These are phyloP conservation scores for Plodia interpunctella DNA, from an alignment of 1,140 invertebrate genomes.

Conservation along the genomic window DNA sequence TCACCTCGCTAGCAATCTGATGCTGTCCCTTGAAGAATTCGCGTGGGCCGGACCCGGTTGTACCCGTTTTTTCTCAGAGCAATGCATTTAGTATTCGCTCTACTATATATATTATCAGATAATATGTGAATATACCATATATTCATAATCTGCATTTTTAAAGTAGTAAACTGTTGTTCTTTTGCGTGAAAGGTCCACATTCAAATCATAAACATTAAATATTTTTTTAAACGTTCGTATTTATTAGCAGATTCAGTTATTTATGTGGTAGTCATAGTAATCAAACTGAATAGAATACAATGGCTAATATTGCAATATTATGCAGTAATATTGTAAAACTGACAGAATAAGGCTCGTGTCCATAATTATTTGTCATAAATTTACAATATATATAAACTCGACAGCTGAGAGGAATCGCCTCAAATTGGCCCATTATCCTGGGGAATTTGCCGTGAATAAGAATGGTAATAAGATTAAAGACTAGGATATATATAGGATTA, in stretches of 20 bases:
- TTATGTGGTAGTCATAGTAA: background rate
- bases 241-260: no score
- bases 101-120: background rate
- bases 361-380: constrained; percentile 47
- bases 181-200: no score
- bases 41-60: constrained; percentile 52
- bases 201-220: no score
- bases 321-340: background rate
- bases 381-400: constrained; percentile 19
- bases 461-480: background rate
- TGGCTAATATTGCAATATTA: background rate
- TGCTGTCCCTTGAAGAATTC: constrained; percentile 45
- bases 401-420: background rate
- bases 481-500: background rate
- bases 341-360: background rate
- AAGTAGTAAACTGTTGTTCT: no score
- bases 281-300: background rate
- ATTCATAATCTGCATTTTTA: no score
- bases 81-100: constrained; percentile 9
- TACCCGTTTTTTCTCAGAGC: constrained; percentile 36
- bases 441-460: background rate
- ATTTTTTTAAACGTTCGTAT: no score
- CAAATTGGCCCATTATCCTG: background rate
- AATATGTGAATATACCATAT: background rate
- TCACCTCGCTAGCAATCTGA: constrained; percentile 26